Evolutionary conservation across 2,888 invertebrate species (phyloP), one percentile per base, ranked within the genome.

Genomic region (Anarsia innoxiella): DNA sequence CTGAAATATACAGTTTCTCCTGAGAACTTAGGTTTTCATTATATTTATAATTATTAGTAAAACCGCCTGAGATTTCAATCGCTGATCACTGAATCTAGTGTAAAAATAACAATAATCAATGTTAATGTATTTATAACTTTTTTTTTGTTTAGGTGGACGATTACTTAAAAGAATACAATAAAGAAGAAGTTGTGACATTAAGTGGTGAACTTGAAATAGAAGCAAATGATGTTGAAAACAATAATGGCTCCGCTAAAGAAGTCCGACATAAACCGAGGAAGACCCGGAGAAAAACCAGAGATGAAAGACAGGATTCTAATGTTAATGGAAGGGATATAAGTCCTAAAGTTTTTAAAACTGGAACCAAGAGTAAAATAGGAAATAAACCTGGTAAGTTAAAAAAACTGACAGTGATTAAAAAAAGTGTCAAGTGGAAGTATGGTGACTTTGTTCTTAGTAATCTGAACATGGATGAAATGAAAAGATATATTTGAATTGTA

Each of bases 141-240:
- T n/a, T n/a, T n/a, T n/a, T n/a, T n/a, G n/a, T n/a, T n/a, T 51
- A 80, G 83, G 86, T 86, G 28, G 86, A 86, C 42, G 86, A 86
- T 42, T 86, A 86, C 35, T 57, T 86, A 16, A 85, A 83, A 56
- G 85, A 86, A 42, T 86, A 86, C 44, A 84, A 86, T 31, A 83
- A 77, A 49, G 84, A 84, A 46, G 85, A 86, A 59, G 79, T 78
- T 3, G 76, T 85, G 0, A 86, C 85, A 2, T 52, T 86, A 0
- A 86, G 86, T 16, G 86, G 86, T 3, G 86, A 86, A 32, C 45
- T 86, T n/a, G 86, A 86, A 43, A 84, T 86, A 29, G 86, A 86
- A 42, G 65, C 61, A 0, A 82, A 86, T 59, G 85, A 85, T 47
- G 55, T 74, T 23, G 82, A 82, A 29, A 85, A 85, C 44, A 85